Percentiles rank a stretch among this genome's conserved stretches.
These are phyloP conservation scores for Zophobas atratus DNA, from an alignment of 1,140 invertebrate genomes.

Conservation along the genomic window DNA sequence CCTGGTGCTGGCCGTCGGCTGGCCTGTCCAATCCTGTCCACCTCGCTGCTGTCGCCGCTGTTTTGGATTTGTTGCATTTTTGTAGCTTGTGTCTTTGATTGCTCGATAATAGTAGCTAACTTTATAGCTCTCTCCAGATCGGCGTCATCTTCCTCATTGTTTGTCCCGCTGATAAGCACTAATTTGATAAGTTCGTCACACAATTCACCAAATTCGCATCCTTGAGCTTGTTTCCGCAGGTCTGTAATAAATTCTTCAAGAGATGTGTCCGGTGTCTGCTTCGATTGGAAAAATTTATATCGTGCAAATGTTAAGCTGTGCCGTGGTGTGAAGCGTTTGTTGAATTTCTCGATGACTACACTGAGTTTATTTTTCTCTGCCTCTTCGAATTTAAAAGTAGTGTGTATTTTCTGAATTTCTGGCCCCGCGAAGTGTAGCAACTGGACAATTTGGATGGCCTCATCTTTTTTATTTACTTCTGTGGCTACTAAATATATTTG, in stretches of 20 bases:
- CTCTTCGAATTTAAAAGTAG: slow-evolving; percentile 39
- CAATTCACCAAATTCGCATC: slow-evolving; percentile 49
- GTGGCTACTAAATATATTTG: slow-evolving; percentile 42
- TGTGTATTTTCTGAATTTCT: slow-evolving; percentile 41
- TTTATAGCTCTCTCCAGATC: slow-evolving; percentile 56
- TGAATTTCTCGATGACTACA: slow-evolving; percentile 46
- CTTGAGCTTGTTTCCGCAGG: slow-evolving; percentile 39
- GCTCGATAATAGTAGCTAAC: slow-evolving; percentile 50
- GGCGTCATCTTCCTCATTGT: slow-evolving; percentile 53
- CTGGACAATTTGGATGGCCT: slow-evolving; percentile 33
- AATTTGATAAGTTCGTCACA: slow-evolving; percentile 45
- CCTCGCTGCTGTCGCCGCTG: neutral
- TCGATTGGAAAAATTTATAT: slow-evolving; percentile 47
- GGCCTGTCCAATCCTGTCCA: neutral
- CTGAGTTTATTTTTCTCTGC: slow-evolving; percentile 42
- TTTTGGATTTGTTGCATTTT: neutral
- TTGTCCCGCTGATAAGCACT: slow-evolving; percentile 51
- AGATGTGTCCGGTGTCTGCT: slow-evolving; percentile 22
- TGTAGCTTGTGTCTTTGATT: slow-evolving; percentile 48
- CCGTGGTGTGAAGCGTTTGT: slow-evolving; percentile 35
- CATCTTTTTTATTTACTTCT: slow-evolving; percentile 32
- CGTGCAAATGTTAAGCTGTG: slow-evolving; percentile 46
- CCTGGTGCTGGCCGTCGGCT: neutral
- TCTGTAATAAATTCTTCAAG: slow-evolving; percentile 50
- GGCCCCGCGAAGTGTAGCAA: slow-evolving; percentile 37